Base-by-base conservation (phyloP, 2,888 invertebrate genomes). In the Hemistola chrysoprasaria region DNA sequence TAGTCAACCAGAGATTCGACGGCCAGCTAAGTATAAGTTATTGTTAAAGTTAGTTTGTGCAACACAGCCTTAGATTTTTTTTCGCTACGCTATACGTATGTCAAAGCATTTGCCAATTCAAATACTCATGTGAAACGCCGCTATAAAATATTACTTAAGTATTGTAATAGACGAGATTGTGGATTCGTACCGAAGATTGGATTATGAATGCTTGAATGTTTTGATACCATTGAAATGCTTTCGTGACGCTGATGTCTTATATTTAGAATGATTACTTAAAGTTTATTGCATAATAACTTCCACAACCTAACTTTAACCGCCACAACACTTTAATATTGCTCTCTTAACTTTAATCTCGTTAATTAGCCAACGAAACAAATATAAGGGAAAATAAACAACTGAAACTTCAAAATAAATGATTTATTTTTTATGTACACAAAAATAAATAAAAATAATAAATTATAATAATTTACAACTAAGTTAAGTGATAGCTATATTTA, bases 381-480 rank as follows among this genome's bases (percentile, higher is more conserved):
- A 49, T 39, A 25, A 53, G 48, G 36, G 36, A 57, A 54, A 40
- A 62, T 62, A 69, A 57, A 63, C 69, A 67, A 67, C 51, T 63
- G 66, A 63, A 63, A 67, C 66, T 56, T 37, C 50, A 66, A 71
- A 65, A 65, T 49, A 71, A 59, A 59, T 53, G 50, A 62, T 75
- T 72, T 75, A 76, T 73, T 73, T 60, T 16, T 4, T 59, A 40
- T 62, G 60, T 58, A 62, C 60, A 64, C 64, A 66, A 64, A 68
- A 70, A 65, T 66, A 67, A 68, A 68, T 65, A 66, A 56, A 58
- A 61, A 50, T 59, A 56, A 39, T 59, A 53, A 57, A 51, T 52
- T 49, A 63, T 54, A 61, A 62, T 60, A 41, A 47, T 51, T 56
- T 34, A 54, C 50, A 8, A 49, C 59, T 71, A 62, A 55, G 40